Evolutionary conservation across 2,113 vertebrate genomes (phyloP), one percentile per base, ranked within the genome.

Genomic region (Lamprotornis superbus): DNA sequence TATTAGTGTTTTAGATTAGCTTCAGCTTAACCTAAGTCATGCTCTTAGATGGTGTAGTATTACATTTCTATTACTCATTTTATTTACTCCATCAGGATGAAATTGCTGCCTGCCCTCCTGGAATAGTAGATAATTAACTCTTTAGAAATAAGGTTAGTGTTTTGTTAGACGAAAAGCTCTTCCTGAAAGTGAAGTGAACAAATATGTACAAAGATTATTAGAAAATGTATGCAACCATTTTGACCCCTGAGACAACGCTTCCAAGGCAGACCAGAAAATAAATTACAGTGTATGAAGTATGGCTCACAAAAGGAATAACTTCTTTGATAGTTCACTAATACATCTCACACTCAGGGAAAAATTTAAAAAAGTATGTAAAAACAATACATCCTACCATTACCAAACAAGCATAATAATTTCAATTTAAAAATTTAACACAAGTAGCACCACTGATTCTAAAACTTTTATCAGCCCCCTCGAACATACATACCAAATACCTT

Each of bases 61-160:
- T 97, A 93, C 80, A 92, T 55, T 49, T 86, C 82, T 93, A 96
- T 95, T 90, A 90, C 87, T 95, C 85, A 77, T 90, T 92, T 94
- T 94, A 96, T 95, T 95, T 95, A 82, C 71, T 97, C 73, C 78
- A 90, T 44, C 60, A 37, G 63, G 89, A 96, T 90, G 59, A 89
- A 97, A 96, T 88, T 85, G 67, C 53, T 94, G 69, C 69, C 60
- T 90, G 74, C 33, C 61, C 61, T 95, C 60, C 76, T 61, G 53
- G 87, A 90, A 86, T 39, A 95, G 85, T 93, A 95, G 96, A 95
- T 95, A 91, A 97, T 96, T 96, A 96, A 96, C 90, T 96, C 55
- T 87, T 97, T 83, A 97, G 79, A 94, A 96, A 90, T 81, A 83
- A 89, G 28, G 59, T 68, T 80, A 89, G 44, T 89, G 47, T 89